Evolutionary conservation across 1,140 invertebrate species (phyloP), one percentile per base, ranked within the genome.

Genomic region (Gonioctena quinquepunctata): DNA sequence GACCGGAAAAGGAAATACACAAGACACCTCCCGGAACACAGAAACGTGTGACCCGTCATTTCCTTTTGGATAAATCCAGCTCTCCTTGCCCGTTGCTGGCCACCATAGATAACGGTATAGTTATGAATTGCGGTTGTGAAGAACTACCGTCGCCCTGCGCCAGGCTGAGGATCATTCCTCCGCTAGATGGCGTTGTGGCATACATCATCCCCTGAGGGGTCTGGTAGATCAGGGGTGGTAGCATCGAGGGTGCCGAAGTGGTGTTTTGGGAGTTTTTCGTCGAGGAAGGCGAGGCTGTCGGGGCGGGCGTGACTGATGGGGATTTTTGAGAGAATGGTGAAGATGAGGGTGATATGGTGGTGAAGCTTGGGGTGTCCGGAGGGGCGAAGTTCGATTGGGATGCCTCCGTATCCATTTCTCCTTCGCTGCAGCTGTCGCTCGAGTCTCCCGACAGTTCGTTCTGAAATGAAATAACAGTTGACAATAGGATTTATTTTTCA

Each of bases 31-130:
- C 33, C 11, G 33, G 16, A 42, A 42, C 11, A 42, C 33, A 13
- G 1, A 42, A 42, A 42, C 33, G 33, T 42, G 33, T 4, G 33
- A n/a, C 33, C 33, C 65, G 75, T 81, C 78, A 81, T 72, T 81
- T 82, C 84, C 78, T 81, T 73, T 77, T 81, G 69, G 74, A 69
- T 80, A 85, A 42, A 81, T 86, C 81, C 80, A 86, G 42, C 71
- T 80, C 70, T 70, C 79, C 78, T 71, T 81, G 78, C 2, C 84
- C 84, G 13, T 85, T 86, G 2, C 85, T 83, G 0, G 85, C 82
- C 81, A 87, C 85, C 84, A 88, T 86, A 6, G 87, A 88, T 62
- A 89, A 81, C 42, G 87, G 87, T 79, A 88, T 89, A 18, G 87
- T 88, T 67, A 89, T 88, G 77, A 87, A 89, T 74, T 88, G 88